These are phyloP conservation scores for Sinonovacula constricta DNA, from an alignment of 1,140 invertebrate genomes.

Conservation along the genomic window DNA sequence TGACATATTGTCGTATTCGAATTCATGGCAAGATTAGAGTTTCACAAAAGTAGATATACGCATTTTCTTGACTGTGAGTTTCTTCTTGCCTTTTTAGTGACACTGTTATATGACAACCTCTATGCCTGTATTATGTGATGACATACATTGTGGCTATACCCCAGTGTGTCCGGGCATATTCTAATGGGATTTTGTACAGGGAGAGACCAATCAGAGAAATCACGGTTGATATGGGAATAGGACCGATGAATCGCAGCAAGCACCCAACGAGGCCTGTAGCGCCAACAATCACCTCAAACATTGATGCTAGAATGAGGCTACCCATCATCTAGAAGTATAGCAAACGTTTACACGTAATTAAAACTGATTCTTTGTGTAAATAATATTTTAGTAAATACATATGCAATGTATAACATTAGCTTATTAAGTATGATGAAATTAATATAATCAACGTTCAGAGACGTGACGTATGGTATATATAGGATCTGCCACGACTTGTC, in stretches of 20 bases:
- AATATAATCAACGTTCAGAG: no score
- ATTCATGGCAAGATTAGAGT: background rate
- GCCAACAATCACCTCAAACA: slow-evolving; percentile 88
- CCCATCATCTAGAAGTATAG: slow-evolving; percentile 84
- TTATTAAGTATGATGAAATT: no score
- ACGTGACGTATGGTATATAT: no score
- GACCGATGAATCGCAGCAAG: slow-evolving; percentile 73
- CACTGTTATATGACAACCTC: background rate
- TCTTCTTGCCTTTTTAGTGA: background rate
- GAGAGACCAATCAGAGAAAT: slow-evolving; percentile 76
- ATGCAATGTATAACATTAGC: no score
- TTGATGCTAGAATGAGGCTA: slow-evolving; percentile 88
- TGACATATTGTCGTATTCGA: background rate
- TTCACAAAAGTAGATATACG: background rate
- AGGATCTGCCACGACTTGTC: no score
- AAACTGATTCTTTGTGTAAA: no score
- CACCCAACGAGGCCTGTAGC: slow-evolving; percentile 78
- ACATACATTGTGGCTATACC: slow-evolving; percentile 51
- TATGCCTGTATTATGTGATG: background rate
- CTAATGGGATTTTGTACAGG: slow-evolving; percentile 70
- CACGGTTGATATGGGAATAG: slow-evolving; percentile 68
- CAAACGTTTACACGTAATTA: background rate
- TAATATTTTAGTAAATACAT: no score
- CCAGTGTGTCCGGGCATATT: slow-evolving; percentile 54
- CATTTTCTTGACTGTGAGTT: background rate